Evolutionary conservation across 2,888 invertebrate genomes (phyloP), one percentile per base, ranked within the genome.

Genomic region (Coleophora flavipennella): DNA sequence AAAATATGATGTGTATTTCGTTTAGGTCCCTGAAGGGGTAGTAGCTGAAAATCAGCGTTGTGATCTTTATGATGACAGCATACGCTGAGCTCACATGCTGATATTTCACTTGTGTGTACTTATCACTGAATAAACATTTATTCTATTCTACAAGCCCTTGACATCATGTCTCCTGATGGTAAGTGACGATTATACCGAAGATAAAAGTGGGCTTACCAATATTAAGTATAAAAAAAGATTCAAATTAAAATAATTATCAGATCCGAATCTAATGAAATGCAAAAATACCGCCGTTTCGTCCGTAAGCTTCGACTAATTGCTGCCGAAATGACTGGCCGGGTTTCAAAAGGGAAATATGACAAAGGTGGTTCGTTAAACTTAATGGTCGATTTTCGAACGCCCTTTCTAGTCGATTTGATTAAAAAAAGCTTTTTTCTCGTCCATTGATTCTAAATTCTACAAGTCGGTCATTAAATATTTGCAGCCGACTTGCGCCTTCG

Each of bases 311-410:
- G 59, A 67, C 70, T 73, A 74, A 75, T 75, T 69, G 66, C 63
- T n/a, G 62, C 50, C 57, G 49, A 60, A 69, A 69, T 72, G 58
- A 67, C 57, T 54, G 51, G 56, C 49, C 48, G 61, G 55, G 57
- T 63, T 65, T 68, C 66, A 67, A 77, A 78, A 75, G 75, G 69
- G 70, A 43, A 78, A 77, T 76, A 79, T 80, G 77, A 80, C 75
- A 78, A 77, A 75, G 75, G 68, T 71, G 56, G 53, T 70, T 78
- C 79, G 70, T 77, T 80, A 78, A 69, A 67, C 57, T 61, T 71
- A 80, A 80, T 73, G 74, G 74, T 51, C 70, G 71, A 70, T 67
- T 69, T 67, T 64, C 64, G 62, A 67, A 58, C 61, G 59, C 60
- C 51, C 67, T 71, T 78, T 75, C 71, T 76, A 67, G 63, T 68